These are phyloP conservation scores for Polyploca ridens DNA, from an alignment of 2,888 invertebrate genomes.

Conservation along the genomic window DNA sequence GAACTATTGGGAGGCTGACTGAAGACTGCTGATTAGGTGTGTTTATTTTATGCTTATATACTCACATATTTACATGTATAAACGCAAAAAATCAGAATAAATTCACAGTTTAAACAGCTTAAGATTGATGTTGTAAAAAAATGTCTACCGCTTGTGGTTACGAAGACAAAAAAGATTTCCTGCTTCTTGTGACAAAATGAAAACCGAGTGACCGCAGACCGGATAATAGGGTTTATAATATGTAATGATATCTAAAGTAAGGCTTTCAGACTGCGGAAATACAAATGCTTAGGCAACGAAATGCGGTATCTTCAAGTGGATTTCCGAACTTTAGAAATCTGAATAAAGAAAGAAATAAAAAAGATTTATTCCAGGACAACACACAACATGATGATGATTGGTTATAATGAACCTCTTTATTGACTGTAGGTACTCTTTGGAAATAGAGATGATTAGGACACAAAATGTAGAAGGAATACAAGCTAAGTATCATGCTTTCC, in stretches of 20 bases:
- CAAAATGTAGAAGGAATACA: not conserved
- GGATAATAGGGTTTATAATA: not conserved
- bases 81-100: no score
- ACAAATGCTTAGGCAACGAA: not conserved
- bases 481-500: no score
- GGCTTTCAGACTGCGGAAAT: not conserved
- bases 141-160: not conserved
- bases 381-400: no score
- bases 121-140: not conserved
- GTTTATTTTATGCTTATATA: no score
- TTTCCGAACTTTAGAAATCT: not conserved
- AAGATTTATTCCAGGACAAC: no score
- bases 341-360: no score
- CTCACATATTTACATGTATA: no score
- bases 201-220: not conserved
- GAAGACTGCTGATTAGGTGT: no score
- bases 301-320: not conserved
- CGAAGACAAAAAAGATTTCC: not conserved
- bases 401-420: no score
- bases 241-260: not conserved
- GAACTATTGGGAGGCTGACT: not conserved
- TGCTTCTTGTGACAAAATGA: not conserved
- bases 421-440: no score
- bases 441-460: not conserved
- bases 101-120: no score